Base-by-base conservation (phyloP, 64 coral and sea anemone genomes). In the Montipora capricornis region DNA sequence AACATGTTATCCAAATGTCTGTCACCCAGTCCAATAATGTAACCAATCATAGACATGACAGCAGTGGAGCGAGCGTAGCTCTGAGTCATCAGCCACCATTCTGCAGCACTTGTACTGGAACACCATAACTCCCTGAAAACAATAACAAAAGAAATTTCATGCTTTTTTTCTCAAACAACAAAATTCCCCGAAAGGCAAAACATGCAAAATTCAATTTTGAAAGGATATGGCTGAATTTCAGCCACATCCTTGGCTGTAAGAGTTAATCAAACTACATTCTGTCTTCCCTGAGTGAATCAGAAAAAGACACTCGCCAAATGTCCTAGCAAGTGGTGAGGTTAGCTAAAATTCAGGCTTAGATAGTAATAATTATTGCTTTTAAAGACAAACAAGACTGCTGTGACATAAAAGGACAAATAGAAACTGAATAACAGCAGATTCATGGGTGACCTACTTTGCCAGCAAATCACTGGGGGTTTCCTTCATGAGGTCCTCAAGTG, bases 21-120 rank as follows among this genome's bases (percentile, higher is more conserved):
- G 80, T 99, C 98, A 76, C 98, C 98, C 29, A 99, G 64, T 6
- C 98, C 98, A 53, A 99, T 89, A 22, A 99, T 99, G 58, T 99
- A 99, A 22, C 98, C 98, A 88, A 99, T 99, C 92, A 99, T 99
- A 5, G 98, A 99, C 98, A 99, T 99, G 81, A 99, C 98, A n/a
- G 98, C 98, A 79, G 95, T 96, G 22, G 98, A 99, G 20, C 95
- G 89, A 66, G 98, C 92, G 78, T 99, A 99, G 44, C 88, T 92
- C 80, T 99, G 95, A n/a, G 93, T 94, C 80, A 99, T 91, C 19
- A 94, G 95, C 98, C 98, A 99, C 98, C 98, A 99, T 26, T 99
- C 98, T 29, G 94, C 89, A 9, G 92, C 92, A 82, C 98, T 93
- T 22, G 98, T 99, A 16, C 95, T 96, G 20, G 98, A 99, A 87